phyloP scores from a whole-genome alignment of 2,113 vertebrate genomes.

The Panthera leo region DNA sequence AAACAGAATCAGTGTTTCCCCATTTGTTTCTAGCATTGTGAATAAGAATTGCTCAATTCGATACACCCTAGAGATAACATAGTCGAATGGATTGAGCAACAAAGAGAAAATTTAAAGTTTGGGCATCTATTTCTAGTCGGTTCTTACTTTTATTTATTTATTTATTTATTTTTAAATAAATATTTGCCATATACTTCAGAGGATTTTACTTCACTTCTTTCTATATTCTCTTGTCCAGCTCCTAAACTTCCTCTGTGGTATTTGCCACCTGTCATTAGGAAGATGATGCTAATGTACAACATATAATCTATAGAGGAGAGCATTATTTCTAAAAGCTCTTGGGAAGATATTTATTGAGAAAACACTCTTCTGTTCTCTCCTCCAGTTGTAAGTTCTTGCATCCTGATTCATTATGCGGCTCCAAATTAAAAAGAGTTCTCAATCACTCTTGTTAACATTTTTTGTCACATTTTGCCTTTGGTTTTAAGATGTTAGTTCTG shows the following conservation, averaged over 20 bases:
- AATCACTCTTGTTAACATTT: neutral
- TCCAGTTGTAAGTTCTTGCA: neutral
- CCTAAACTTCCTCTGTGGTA: neutral
- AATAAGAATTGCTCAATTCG: slow-evolving; percentile 64
- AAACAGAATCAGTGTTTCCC: slow-evolving; percentile 76
- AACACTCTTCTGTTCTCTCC: neutral
- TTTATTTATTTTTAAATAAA: neutral
- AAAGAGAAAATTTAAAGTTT: neutral
- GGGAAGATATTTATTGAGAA: neutral
- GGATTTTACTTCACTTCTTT: neutral
- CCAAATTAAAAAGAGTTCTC: neutral
- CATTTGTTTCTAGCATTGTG: slow-evolving; percentile 72
- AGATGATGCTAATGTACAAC: neutral
- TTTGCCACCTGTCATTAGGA: neutral
- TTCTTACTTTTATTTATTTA: neutral
- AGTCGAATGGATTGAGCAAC: neutral
- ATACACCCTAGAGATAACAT: slow-evolving; percentile 10
- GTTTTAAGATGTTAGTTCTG: slow-evolving; percentile 9
- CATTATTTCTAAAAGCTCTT: neutral
- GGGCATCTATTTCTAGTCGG: neutral
- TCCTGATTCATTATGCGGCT: neutral
- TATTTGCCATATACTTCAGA: neutral
- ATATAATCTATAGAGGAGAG: neutral
- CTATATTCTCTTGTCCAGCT: neutral
- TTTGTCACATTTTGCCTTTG: neutral